Evolutionary conservation across 2,888 invertebrate genomes (phyloP), one percentile per base, ranked within the genome.

Genomic region (Tetramorium bicarinatum): DNA sequence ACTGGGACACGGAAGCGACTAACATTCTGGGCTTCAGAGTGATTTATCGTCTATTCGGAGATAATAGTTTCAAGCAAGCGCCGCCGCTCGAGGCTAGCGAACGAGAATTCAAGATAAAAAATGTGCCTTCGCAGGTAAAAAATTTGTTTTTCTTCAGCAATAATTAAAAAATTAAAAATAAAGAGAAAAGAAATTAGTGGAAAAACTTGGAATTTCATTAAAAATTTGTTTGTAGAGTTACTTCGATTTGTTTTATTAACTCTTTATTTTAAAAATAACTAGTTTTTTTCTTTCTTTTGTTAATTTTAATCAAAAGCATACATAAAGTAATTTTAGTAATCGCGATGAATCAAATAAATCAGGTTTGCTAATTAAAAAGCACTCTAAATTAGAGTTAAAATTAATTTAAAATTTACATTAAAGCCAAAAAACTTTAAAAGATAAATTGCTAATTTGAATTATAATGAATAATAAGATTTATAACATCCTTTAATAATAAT

Each of bases 41-140:
- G 15, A 97, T 98, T 34, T 98, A 98, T 94, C 96, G 98, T 80
- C 95, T 98, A 61, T 99, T 99, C 92, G 99, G 98, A 6, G 98
- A 98, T 92, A 97, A 97, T 93, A 97, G 96, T 90, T 99, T 98
- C 95, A 98, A 98, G 92, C 98, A 98, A 94, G 98, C 98, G 7
- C 98, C 98, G 21, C 98, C 98, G 1, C 95, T 99, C 83, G 98
- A 98, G 95, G 97, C 98, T 29, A 98, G 98, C 92, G 98, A 98
- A 95, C 96, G 98, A 91, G 98, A 98, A 95, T 98, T 98, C 93
- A 98, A 98, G 95, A 98, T 99, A 85, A 98, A 98, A 95, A 98
- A 98, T 93, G 98, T 99, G 85, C 98, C 98, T 64, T 96, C 97
- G 13, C 98, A 97, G 96, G 97, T 97, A 95, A 95, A 93, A 87